phyloP scores from a whole-genome alignment of 1,140 invertebrate genomes.

The Euwallacea fornicatus region DNA sequence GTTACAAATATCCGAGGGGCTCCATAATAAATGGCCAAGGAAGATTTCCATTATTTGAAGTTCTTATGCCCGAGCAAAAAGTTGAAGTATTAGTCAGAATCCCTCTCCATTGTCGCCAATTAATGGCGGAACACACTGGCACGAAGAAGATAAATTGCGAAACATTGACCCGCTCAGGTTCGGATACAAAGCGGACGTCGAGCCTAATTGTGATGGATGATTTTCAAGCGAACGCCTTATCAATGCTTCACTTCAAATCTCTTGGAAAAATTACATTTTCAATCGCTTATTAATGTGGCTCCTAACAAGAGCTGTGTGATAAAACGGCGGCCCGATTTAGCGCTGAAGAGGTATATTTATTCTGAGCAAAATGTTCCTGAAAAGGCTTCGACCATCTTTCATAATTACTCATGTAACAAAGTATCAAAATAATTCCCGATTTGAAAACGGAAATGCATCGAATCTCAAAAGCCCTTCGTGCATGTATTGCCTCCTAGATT shows the following conservation, averaged over 20 bases:
- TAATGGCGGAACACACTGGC: slow-evolving; percentile 29
- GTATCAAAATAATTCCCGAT: neutral
- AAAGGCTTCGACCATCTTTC: no score
- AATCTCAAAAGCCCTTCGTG: neutral
- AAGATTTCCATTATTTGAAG: slow-evolving; percentile 8
- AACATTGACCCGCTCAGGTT: slow-evolving; percentile 28
- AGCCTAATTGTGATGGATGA: slow-evolving; percentile 39
- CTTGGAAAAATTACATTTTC: slow-evolving; percentile 15
- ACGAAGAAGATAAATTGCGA: slow-evolving; percentile 37
- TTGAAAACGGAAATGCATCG: neutral
- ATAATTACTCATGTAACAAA: no score
- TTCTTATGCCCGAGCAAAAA: slow-evolving; percentile 4
- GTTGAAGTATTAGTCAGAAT: slow-evolving; percentile 11
- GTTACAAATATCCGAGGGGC: neutral
- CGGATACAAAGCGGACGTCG: slow-evolving; percentile 33
- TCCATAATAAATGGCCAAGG: slow-evolving; percentile 4
- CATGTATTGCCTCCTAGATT: neutral
- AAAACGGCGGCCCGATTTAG: neutral
- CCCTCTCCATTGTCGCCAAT: slow-evolving; percentile 24
- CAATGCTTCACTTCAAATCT: slow-evolving; percentile 30
- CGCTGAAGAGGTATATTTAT: no score
- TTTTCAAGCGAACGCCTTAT: slow-evolving; percentile 20
- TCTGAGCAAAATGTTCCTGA: no score
- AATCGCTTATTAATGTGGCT: slow-evolving; percentile 18
- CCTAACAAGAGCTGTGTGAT: slow-evolving; percentile 9